phyloP scores from a whole-genome alignment of 2,797 vertebrate genomes.

The Hozukius guyotensis region DNA sequence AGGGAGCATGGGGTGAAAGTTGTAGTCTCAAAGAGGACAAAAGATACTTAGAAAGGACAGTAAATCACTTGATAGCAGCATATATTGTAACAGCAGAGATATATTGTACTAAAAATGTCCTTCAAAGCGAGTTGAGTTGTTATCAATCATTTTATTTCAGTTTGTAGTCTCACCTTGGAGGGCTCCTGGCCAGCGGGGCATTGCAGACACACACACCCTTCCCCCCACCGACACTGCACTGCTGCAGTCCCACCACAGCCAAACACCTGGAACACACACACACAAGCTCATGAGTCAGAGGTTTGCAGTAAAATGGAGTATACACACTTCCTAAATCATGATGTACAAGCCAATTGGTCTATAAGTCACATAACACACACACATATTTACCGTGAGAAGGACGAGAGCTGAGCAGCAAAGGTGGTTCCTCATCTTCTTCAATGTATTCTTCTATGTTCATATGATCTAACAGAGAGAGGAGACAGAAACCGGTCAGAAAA shows the following conservation, averaged over 20 bases:
- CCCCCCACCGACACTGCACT: constrained; percentile 76
- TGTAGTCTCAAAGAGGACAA: background rate
- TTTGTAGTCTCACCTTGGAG: constrained; percentile 76
- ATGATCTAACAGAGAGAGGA: constrained; percentile 75
- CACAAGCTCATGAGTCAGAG: constrained; percentile 16
- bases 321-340: background rate
- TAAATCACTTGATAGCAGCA: background rate
- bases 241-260: constrained; percentile 77
- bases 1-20: background rate
- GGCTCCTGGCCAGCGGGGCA: constrained; percentile 91
- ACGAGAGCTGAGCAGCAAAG: constrained; percentile 83
- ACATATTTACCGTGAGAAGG: constrained; percentile 76
- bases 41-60: background rate
- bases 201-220: constrained; percentile 75
- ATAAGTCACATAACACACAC: background rate
- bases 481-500: background rate
- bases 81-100: background rate
- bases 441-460: constrained; percentile 84
- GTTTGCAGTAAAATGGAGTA: background rate
- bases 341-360: background rate
- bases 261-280: constrained; percentile 60
- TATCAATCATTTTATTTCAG: background rate
- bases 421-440: constrained; percentile 88
- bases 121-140: background rate
- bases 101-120: background rate